Evolutionary conservation across 2,888 invertebrate species (phyloP), one percentile per base, ranked within the genome.

Genomic region (Morpho helenor): DNA sequence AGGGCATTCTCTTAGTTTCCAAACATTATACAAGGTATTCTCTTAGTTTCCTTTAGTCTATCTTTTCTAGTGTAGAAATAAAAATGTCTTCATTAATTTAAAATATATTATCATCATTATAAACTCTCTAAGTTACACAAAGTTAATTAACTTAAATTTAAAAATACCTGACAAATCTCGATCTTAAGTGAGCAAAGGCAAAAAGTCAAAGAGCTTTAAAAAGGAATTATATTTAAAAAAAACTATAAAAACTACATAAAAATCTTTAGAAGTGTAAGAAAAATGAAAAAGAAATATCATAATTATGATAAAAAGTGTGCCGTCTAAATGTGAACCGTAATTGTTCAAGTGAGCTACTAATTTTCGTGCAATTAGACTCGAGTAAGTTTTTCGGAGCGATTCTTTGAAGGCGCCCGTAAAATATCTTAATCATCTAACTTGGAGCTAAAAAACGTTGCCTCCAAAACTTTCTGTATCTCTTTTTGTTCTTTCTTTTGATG

Each of bases 381-480:
- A 65, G 64, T 64, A 73, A 76, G 74, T 74, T 82, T 79, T 75
- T 75, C 73, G 42, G 66, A 77, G 73, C 76, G 79, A 76, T 79
- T 82, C 80, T 74, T 73, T 71, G 67, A 67, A 67, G 68, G 65
- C 52, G 60, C 56, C 39, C 58, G 67, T 67, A 73, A 77, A 79
- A 83, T 80, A 79, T 80, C 82, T 79, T 84, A 85, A 86, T 86
- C 82, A 82, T 79, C 76, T 67, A 83, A 85, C 80, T 84, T 81
- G 65, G 64, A 77, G 23, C 40, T 2, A 86, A 82, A 64, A 59
- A 84, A 82, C 78, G 68, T 66, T 61, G 73, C 76, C 73, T 75
- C 56, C 56, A 47, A 56, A 68, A 66, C 63, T 64, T 70, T 67
- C 43, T 64, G 55, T 59, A 61, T 60, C 56, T 63, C 63, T 64